Evolutionary conservation across 2,113 vertebrate species (phyloP).

Genomic region (Sylvilagus bachmani): DNA sequence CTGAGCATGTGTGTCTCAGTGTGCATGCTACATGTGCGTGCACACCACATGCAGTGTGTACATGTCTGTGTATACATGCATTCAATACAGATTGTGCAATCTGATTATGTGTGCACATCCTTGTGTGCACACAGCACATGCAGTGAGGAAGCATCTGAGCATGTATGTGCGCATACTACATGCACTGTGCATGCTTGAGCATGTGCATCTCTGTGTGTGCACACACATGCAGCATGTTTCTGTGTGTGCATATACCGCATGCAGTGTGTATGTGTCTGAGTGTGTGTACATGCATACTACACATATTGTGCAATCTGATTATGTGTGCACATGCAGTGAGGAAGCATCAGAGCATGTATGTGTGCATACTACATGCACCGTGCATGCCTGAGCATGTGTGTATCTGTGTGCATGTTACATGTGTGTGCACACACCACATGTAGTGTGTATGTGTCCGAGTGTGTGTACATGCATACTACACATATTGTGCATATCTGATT

Average conservation of each 20-base stretch:
- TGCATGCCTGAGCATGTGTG: neutral
- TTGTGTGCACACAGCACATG: too few relatives aligned
- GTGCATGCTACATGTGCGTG: too few relatives aligned
- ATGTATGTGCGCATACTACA: neutral
- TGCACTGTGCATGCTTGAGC: neutral
- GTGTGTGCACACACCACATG: rapidly evolving
- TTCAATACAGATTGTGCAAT: neutral
- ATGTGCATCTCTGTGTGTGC: rapidly evolving
- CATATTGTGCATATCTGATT: too few relatives aligned
- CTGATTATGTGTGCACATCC: too few relatives aligned
- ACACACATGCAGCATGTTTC: too few relatives aligned
- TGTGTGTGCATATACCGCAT: rapidly evolving
- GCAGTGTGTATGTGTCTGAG: neutral
- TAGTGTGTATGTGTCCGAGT: neutral
- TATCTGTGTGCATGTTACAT: too few relatives aligned
- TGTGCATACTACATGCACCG: neutral
- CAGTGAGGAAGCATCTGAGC: neutral
- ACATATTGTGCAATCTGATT: neutral
- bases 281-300: neutral
- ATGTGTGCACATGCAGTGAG: too few relatives aligned
- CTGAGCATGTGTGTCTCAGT: neutral
- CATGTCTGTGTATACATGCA: too few relatives aligned
- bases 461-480: neutral
- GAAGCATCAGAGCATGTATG: neutral
- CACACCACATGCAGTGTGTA: too few relatives aligned